Conservation (phyloP, 2,888 invertebrate genomes). For the Acanthosepion pharaonis region DNA sequence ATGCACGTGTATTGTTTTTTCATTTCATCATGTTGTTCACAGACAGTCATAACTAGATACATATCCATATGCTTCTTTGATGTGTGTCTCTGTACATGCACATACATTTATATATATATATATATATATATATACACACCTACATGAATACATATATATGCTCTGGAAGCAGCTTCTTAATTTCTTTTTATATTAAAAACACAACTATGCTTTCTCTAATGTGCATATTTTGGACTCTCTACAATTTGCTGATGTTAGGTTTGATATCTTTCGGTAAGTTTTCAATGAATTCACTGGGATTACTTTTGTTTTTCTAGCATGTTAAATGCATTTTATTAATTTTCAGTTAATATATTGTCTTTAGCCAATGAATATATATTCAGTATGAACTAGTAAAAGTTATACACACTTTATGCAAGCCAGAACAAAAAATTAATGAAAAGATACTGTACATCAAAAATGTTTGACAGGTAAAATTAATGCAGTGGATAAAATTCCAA, state of each 20-base stretch:
- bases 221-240: not conserved
- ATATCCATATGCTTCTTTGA: not conserved
- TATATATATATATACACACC: not conserved
- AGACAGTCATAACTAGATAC: not conserved
- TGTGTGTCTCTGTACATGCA: not conserved
- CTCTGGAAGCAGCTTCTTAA: not conserved
- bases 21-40: not conserved
- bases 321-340: slow-evolving; percentile 2
- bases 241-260: not conserved
- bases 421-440: not conserved
- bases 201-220: not conserved
- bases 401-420: not conserved
- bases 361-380: not conserved
- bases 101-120: not conserved
- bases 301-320: not conserved
- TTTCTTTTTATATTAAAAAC: not conserved
- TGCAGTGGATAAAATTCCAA: not conserved
- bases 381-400: not conserved
- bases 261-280: not conserved
- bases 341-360: not conserved
- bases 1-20: slow-evolving; percentile 10
- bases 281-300: not conserved
- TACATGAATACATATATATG: not conserved
- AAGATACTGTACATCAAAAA: not conserved
- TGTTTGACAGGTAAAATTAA: not conserved